Conservation (phyloP, 2,888 invertebrate species). For the Macrophya annulata region DNA sequence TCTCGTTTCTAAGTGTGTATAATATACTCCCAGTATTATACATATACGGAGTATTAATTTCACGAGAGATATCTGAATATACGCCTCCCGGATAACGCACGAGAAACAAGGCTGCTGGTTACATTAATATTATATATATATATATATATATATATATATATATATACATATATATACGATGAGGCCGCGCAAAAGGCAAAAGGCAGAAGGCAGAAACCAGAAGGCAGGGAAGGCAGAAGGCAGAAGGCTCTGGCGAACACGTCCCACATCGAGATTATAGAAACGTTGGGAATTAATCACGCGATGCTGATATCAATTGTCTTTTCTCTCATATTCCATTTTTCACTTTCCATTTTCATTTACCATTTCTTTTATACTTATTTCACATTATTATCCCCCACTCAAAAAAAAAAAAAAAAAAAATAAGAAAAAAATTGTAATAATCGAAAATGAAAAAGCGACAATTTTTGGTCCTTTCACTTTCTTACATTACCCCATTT, state of each 20-base stretch:
- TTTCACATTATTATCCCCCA: no score
- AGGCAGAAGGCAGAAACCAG: neutral
- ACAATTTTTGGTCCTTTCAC: no score
- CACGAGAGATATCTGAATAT: conserved; percentile 52
- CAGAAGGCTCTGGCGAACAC: neutral
- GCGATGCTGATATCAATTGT: no score
- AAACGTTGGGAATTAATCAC: neutral
- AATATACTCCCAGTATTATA: neutral
- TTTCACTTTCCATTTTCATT: no score
- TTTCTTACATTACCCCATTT: neutral
- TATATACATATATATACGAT: no score
- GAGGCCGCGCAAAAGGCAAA: neutral
- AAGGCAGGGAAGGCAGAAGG: neutral
- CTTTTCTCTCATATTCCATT: neutral
- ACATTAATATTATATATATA: no score
- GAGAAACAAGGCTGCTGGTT: conserved; percentile 10
- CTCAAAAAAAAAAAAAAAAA: no score
- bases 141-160: no score
- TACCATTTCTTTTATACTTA: no score
- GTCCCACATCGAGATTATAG: neutral
- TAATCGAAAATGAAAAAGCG: no score
- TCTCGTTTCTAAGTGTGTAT: conserved; percentile 12
- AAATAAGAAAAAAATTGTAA: no score
- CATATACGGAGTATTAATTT: conserved; percentile 36
- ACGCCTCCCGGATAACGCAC: conserved; percentile 50